Percentiles rank a stretch among this genome's conserved stretches.
These are phyloP conservation scores for Discoglossus pictus DNA, from an alignment of 2,797 vertebrate genomes.

Conservation along the genomic window DNA sequence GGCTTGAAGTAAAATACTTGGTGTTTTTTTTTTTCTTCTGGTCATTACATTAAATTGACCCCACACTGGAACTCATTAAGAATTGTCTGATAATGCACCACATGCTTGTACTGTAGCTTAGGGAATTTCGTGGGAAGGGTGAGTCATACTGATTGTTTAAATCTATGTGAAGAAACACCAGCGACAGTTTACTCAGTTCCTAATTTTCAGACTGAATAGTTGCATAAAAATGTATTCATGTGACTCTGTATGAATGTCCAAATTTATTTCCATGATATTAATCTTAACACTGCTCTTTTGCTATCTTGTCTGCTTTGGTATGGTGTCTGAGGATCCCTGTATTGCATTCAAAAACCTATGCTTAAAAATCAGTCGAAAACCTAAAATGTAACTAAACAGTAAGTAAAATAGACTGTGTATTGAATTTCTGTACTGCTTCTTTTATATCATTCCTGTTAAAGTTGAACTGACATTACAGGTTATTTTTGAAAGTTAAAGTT, in stretches of 20 bases:
- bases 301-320: no score
- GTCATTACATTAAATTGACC: constrained; percentile 1
- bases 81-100: background rate
- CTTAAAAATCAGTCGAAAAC: no score
- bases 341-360: no score
- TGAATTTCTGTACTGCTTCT: no score
- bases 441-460: no score
- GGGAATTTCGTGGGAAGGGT: background rate
- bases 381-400: no score
- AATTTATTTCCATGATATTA: background rate
- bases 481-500: no score
- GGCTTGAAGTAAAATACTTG: background rate
- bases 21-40: constrained; percentile 6
- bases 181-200: background rate
- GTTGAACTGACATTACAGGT: no score
- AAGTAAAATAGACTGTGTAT: no score
- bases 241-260: background rate
- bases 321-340: no score
- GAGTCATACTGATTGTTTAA: constrained; percentile 15
- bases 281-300: no score
- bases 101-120: background rate
- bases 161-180: background rate
- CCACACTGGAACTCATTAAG: constrained; percentile 1
- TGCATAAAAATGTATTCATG: background rate
- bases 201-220: background rate